Conservation (phyloP, 2,888 invertebrate species). For the Tridacna crocea region DNA sequence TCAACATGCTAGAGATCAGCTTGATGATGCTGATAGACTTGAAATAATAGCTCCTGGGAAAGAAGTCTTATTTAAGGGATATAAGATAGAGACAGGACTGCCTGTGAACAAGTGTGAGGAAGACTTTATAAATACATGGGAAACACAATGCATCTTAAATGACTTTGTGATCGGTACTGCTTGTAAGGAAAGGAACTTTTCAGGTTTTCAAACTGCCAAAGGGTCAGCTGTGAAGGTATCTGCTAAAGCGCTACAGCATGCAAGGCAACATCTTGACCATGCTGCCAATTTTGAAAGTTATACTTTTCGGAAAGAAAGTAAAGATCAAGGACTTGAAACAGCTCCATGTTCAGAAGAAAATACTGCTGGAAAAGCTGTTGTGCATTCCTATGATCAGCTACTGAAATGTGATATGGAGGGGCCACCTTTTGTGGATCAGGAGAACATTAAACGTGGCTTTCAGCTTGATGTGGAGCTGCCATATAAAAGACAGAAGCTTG, state of each 20-base stretch:
- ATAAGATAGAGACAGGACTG: too few relatives aligned
- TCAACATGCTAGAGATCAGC: not conserved
- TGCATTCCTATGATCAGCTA: too few relatives aligned
- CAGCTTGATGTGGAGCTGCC: constrained; percentile 16
- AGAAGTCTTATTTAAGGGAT: too few relatives aligned
- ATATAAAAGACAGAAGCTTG: constrained; percentile 43
- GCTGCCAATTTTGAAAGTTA: not conserved
- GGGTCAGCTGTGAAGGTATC: constrained; percentile 23
- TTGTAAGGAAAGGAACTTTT: not conserved
- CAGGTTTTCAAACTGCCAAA: constrained; percentile 32
- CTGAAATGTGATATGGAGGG: too few relatives aligned
- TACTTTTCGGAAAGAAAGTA: not conserved
- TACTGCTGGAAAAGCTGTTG: not conserved
- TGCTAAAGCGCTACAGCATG: constrained; percentile 8
- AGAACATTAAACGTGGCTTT: not conserved
- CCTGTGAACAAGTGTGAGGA: too few relatives aligned
- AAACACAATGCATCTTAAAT: too few relatives aligned
- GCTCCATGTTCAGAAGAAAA: not conserved
- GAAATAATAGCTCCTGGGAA: too few relatives aligned
- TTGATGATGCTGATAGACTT: too few relatives aligned
- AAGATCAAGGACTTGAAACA: not conserved
- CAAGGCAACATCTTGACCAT: constrained; percentile 5
- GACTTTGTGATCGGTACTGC: too few relatives aligned
- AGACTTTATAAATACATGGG: too few relatives aligned
- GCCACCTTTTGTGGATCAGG: too few relatives aligned